These are phyloP conservation scores for Galerucella nymphaeae DNA, from an alignment of 2,888 invertebrate species.

Conservation along the genomic window DNA sequence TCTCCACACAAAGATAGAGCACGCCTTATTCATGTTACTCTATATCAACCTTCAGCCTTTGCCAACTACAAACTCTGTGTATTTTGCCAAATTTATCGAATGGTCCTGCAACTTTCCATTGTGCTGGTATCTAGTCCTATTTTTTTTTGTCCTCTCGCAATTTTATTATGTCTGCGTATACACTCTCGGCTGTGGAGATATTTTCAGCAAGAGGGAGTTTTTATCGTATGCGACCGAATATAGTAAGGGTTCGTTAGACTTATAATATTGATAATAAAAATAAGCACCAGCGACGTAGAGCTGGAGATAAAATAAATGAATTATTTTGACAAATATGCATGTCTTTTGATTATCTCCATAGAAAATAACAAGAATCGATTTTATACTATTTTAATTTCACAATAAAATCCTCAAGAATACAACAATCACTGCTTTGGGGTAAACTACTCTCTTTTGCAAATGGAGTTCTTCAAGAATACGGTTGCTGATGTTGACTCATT, in stretches of 20 bases:
- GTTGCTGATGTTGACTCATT: no score
- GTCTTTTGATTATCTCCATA: no score
- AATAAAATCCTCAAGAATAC: no score
- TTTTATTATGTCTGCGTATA: slow-evolving; percentile 14
- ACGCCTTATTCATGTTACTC: background rate
- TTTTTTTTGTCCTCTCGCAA: background rate
- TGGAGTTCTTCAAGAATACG: no score
- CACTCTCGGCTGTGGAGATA: background rate
- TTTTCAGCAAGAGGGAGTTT: background rate
- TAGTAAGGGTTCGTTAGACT: background rate
- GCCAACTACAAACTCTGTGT: slow-evolving; percentile 1
- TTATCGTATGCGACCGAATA: background rate
- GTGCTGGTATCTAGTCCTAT: background rate
- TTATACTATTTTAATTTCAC: no score
- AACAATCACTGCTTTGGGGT: no score
- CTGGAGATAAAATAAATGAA: background rate
- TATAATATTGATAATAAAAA: background rate
- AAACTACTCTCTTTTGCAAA: no score
- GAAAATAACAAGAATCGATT: no score
- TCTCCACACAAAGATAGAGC: background rate
- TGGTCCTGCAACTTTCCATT: background rate
- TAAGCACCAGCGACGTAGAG: background rate
- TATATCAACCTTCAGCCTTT: background rate
- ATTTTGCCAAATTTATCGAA: slow-evolving; percentile 10
- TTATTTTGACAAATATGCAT: no score